Conservation (phyloP, 2,888 invertebrate genomes). For the Catonia carolina region DNA sequence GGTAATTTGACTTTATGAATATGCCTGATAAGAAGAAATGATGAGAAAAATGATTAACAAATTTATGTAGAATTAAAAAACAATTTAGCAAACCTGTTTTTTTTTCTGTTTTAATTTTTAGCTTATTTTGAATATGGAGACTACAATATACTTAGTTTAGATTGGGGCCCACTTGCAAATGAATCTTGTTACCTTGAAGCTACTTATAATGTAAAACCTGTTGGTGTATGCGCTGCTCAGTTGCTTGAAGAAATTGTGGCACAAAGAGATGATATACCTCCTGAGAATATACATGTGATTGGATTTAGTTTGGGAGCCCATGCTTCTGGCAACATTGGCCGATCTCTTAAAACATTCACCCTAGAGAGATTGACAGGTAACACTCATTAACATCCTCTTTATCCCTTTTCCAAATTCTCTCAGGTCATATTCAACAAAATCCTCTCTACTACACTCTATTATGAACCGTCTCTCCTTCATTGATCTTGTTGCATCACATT, state of each 20-base stretch:
- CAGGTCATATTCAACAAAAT: no score
- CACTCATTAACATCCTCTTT: no score
- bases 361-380: conserved; percentile 37
- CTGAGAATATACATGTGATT: conserved; percentile 45
- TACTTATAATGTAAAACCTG: conserved; percentile 51
- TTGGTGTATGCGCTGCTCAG: conserved; percentile 54
- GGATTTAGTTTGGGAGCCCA: conserved; percentile 48
- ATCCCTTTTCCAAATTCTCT: no score
- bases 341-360: not conserved
- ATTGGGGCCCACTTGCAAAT: conserved; percentile 52
- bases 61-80: no score
- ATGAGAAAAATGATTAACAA: no score
- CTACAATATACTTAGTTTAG: conserved; percentile 55
- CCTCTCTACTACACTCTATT: no score
- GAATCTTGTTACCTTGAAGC: conserved; percentile 56
- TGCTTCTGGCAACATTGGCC: conserved; percentile 43
- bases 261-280: conserved; percentile 39
- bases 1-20: no score
- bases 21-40: no score
- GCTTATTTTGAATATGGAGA: conserved; percentile 50
- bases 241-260: conserved; percentile 50
- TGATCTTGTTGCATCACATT: no score
- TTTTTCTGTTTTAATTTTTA: conserved; percentile 38
- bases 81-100: no score
- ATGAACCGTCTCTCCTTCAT: no score